Evolutionary conservation across 2,113 vertebrate species (phyloP).

Genomic region (Pantherophis guttatus): DNA sequence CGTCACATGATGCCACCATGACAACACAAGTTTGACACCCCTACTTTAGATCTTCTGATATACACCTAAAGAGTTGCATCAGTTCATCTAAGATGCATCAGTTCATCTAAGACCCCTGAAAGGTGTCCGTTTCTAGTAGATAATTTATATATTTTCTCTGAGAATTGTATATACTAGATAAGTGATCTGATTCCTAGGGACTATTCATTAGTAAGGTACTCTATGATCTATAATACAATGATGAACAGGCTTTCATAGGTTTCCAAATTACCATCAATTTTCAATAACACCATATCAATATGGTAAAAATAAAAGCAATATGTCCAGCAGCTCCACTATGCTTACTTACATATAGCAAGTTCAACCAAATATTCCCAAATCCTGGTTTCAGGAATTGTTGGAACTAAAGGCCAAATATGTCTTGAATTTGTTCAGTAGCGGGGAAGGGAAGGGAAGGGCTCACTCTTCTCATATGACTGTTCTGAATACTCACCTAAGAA

Average conservation of each 20-base stretch:
- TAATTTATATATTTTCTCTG: neutral
- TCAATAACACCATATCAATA: neutral
- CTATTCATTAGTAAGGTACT: neutral
- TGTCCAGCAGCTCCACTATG: neutral
- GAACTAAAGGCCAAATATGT: conserved; percentile 17
- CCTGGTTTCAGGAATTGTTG: neutral
- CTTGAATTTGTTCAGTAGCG: neutral
- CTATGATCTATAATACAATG: neutral
- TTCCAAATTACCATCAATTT: neutral
- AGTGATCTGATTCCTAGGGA: neutral
- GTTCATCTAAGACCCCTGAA: neutral
- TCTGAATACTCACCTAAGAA: neutral
- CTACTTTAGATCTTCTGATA: neutral
- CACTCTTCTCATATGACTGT: neutral
- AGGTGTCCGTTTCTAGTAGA: neutral
- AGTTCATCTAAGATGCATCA: too few species aligned
- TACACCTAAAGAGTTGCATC: neutral
- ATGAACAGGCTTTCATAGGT: neutral
- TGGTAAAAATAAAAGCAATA: neutral
- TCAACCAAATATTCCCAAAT: neutral
- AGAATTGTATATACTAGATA: neutral
- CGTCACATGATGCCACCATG: rapidly evolving
- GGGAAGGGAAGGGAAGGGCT: neutral
- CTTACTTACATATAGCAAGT: neutral
- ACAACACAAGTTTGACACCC: too few species aligned